Evolutionary conservation across 2,113 vertebrate species (phyloP).

Genomic region (Arothron firmamentum): DNA sequence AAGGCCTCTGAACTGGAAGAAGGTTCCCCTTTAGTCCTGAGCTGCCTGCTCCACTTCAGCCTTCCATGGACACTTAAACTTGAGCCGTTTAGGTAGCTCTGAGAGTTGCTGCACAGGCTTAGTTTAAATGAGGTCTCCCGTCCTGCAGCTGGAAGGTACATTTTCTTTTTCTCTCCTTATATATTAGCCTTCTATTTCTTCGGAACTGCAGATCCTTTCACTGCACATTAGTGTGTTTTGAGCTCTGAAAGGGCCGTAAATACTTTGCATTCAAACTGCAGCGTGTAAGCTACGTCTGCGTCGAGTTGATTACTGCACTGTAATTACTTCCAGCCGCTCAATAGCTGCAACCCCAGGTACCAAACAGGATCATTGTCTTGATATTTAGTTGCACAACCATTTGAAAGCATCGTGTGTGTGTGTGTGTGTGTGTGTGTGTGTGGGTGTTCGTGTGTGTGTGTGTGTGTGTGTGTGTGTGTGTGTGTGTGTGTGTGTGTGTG

Average conservation of each 20-base stretch:
- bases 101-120: slow-evolving; percentile 43
- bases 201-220: slow-evolving; percentile 21
- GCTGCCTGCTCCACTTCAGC: slow-evolving; percentile 8
- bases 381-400: background rate
- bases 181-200: slow-evolving; percentile 35
- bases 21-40: slow-evolving; percentile 36
- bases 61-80: slow-evolving; percentile 34
- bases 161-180: slow-evolving; percentile 56
- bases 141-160: slow-evolving; percentile 35
- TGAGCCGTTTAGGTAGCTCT: slow-evolving; percentile 21
- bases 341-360: slow-evolving; percentile 26
- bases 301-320: slow-evolving; percentile 59
- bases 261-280: slow-evolving; percentile 52
- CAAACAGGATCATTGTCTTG: slow-evolving; percentile 12
- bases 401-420: too few species aligned
- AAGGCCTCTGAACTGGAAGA: slow-evolving; percentile 59
- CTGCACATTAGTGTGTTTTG: slow-evolving; percentile 56
- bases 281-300: slow-evolving; percentile 44
- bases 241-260: slow-evolving; percentile 8
- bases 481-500: too few species aligned
- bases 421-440: too few species aligned
- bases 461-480: too few species aligned
- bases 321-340: slow-evolving; percentile 39
- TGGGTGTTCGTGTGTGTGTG: too few species aligned
- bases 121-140: slow-evolving; percentile 33